phyloP scores from a whole-genome alignment of 2,113 vertebrate species.

The Ammodramus savannarum region DNA sequence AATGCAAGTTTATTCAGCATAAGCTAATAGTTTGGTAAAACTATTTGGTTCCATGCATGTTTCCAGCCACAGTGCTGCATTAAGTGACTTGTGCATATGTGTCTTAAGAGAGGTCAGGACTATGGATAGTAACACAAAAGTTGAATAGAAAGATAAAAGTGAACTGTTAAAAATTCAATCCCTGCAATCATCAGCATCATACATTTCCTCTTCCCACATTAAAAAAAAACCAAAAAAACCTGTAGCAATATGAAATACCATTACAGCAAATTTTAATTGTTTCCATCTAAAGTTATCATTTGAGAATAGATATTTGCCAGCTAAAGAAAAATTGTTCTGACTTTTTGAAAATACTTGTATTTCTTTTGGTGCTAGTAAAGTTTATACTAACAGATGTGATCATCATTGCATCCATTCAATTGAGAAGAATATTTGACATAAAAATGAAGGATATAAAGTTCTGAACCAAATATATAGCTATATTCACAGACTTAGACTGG shows the following conservation, averaged over 20 bases:
- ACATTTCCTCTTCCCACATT: not conserved
- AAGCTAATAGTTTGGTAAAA: not conserved
- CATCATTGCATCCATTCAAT: not conserved
- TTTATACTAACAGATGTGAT: not conserved
- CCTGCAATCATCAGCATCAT: not conserved
- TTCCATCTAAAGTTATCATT: not conserved
- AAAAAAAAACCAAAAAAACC: not conserved
- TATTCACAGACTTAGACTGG: not conserved
- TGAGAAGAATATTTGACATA: not conserved
- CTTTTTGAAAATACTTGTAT: not conserved
- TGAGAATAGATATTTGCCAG: not conserved
- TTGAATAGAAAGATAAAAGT: not conserved
- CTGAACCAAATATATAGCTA: not conserved
- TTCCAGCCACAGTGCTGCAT: not conserved
- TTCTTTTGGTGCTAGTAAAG: not conserved
- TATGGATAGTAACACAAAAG: not conserved
- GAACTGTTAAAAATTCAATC: not conserved
- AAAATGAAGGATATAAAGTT: not conserved
- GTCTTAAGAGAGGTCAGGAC: not conserved
- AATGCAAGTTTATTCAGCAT: not conserved
- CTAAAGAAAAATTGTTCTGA: not conserved
- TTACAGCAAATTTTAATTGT: not conserved
- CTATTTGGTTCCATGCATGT: not conserved
- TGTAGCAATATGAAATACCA: not conserved
- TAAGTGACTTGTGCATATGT: not conserved